Conservation (phyloP, 2,113 vertebrate genomes). For the Odontesthes bonariensis region DNA sequence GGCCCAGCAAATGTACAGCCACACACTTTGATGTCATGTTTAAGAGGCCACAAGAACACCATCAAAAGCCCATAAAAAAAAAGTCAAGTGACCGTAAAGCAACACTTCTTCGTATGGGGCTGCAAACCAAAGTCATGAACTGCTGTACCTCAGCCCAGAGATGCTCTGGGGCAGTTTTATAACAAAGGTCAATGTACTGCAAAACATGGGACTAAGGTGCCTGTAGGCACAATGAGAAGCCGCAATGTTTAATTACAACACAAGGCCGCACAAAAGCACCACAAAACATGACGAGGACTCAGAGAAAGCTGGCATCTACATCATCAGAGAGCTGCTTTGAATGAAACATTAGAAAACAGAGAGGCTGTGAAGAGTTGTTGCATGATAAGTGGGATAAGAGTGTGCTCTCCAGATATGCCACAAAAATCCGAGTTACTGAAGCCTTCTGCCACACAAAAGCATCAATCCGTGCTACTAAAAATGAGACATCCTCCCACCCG, state of each 20-base stretch:
- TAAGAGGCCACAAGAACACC: too few relatives aligned
- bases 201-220: not conserved
- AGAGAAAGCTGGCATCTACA: too few relatives aligned
- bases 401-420: not conserved
- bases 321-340: too few relatives aligned
- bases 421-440: not conserved
- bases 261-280: slow-evolving; percentile 46
- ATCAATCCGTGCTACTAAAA: not conserved
- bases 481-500: not conserved
- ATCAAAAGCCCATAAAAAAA: too few relatives aligned
- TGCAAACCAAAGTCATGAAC: too few relatives aligned
- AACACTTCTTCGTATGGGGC: too few relatives aligned
- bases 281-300: not conserved
- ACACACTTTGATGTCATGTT: too few relatives aligned
- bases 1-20: too few relatives aligned
- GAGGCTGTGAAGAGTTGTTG: not conserved
- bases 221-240: not conserved
- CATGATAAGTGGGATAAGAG: not conserved
- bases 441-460: not conserved
- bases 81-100: too few relatives aligned
- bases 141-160: too few relatives aligned
- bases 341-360: not conserved
- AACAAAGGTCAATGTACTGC: too few relatives aligned
- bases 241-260: slow-evolving; percentile 13
- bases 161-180: too few relatives aligned